A percentile compares a stretch with the other conserved stretches of the same genome.
phyloP scores from a whole-genome alignment of 2,113 vertebrate genomes.

The Phycodurus eques region DNA sequence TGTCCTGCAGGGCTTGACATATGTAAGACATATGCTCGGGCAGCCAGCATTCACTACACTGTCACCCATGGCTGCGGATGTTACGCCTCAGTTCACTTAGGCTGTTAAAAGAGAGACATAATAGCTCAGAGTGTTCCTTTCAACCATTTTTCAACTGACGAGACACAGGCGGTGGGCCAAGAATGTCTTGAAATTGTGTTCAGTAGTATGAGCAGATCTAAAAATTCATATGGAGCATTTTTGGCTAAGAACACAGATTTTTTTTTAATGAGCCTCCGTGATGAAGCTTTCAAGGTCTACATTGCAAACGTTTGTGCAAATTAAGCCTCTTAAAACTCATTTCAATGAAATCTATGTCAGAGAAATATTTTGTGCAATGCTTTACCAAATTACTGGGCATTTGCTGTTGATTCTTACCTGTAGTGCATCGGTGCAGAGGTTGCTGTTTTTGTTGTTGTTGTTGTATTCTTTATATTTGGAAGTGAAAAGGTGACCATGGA shows the following conservation, averaged over 20 bases:
- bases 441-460: no score
- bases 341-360: not conserved
- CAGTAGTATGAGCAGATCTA: not conserved
- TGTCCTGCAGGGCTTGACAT: not conserved
- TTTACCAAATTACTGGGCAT: not conserved
- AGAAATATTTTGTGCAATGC: not conserved
- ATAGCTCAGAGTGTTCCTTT: not conserved
- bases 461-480: not conserved
- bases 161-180: not conserved
- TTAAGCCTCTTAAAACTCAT: not conserved
- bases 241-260: not conserved
- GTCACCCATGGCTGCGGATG: not conserved
- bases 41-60: not conserved
- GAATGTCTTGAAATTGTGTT: not conserved
- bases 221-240: not conserved
- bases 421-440: no score
- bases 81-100: not conserved
- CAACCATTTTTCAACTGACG: not conserved
- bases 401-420: not conserved
- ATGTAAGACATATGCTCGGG: not conserved
- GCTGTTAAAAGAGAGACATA: conserved; percentile 3
- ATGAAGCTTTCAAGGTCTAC: not conserved
- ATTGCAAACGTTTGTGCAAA: not conserved
- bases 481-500: no score
- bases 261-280: not conserved